Percentiles rank a stretch among this genome's conserved stretches.
Evolutionary conservation across 1,140 invertebrate genomes (phyloP).

Genomic region (Copidosoma floridanum): DNA sequence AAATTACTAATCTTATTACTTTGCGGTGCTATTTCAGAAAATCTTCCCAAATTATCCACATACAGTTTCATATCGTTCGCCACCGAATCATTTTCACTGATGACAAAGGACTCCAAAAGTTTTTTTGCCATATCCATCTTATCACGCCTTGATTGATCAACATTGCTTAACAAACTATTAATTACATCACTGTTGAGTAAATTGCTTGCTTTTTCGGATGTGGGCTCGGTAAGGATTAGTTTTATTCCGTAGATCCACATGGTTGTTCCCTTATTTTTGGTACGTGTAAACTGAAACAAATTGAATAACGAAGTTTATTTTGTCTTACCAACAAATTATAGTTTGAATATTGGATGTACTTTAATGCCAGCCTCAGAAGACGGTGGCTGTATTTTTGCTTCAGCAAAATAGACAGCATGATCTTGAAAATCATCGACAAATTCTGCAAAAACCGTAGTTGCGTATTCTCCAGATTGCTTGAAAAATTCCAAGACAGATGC

Average conservation of each 20-base stretch:
- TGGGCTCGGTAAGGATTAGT: conserved; percentile 41
- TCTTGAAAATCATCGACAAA: conserved; percentile 52
- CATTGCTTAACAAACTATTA: conserved; percentile 37
- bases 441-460: conserved; percentile 46
- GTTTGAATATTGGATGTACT: conserved; percentile 37
- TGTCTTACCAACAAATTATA: neutral
- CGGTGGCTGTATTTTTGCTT: conserved; percentile 41
- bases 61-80: conserved; percentile 28
- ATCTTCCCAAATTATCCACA: conserved; percentile 24
- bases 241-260: conserved; percentile 55
- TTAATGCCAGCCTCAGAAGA: conserved; percentile 51
- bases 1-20: neutral
- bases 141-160: conserved; percentile 22
- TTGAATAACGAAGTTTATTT: conserved; percentile 2
- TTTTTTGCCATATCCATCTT: conserved; percentile 29
- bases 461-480: conserved; percentile 53
- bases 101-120: conserved; percentile 29
- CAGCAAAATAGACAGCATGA: conserved; percentile 45
- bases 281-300: conserved; percentile 49
- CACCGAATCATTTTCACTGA: conserved; percentile 23
- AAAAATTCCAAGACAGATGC: conserved; percentile 53
- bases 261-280: conserved; percentile 42
- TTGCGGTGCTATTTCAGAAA: conserved; percentile 12
- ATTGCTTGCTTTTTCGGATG: conserved; percentile 25
- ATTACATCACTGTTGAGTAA: conserved; percentile 42